phyloP scores from a whole-genome alignment of 2,113 vertebrate genomes.

The Gulo gulo region DNA sequence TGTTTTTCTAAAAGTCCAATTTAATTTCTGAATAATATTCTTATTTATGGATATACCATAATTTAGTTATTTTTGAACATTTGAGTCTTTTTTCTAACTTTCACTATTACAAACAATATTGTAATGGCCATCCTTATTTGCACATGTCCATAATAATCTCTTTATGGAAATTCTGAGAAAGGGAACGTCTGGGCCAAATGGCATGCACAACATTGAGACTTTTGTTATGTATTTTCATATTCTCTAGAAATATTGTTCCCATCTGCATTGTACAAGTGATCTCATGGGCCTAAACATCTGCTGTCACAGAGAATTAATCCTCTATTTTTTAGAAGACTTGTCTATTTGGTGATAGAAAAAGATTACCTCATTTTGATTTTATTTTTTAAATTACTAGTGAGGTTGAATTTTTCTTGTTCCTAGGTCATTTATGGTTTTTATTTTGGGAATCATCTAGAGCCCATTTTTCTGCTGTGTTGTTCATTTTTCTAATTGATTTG shows the following conservation, averaged over 20 bases:
- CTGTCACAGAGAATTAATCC: neutral
- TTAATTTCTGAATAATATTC: conserved; percentile 31
- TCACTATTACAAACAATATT: neutral
- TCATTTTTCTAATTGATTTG: neutral
- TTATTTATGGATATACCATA: neutral
- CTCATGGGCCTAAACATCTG: neutral
- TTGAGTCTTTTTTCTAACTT: neutral
- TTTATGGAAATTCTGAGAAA: neutral
- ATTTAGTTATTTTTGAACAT: neutral
- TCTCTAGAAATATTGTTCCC: conserved; percentile 2
- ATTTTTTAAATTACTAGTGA: neutral
- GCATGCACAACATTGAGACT: neutral
- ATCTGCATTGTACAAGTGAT: neutral
- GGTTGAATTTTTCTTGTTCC: neutral
- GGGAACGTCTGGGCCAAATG: neutral
- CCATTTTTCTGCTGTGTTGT: neutral
- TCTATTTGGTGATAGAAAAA: neutral
- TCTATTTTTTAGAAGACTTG: neutral
- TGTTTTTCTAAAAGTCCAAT: neutral
- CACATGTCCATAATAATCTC: neutral
- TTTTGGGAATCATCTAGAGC: neutral
- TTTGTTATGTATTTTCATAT: neutral
- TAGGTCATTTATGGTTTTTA: neutral
- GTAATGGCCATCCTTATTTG: neutral
- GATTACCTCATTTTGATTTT: conserved; percentile 6